phyloP scores from a whole-genome alignment of 1,140 invertebrate species.

The Drosophila setifemur region DNA sequence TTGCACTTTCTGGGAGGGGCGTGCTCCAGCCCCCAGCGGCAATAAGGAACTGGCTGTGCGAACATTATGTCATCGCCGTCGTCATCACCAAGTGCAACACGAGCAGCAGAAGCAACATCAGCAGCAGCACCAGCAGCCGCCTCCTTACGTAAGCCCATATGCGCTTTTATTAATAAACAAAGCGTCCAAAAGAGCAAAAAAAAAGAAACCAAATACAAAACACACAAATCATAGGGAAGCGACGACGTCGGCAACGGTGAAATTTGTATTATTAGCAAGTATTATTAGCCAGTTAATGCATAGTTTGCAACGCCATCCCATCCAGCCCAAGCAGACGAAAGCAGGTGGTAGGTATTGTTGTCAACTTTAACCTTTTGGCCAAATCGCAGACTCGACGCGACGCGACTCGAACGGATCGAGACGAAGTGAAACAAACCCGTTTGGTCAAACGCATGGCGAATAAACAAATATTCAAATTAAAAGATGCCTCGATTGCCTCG shows the following conservation, averaged over 20 bases:
- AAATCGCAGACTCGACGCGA: constrained; percentile 23
- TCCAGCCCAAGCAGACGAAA: constrained; percentile 14
- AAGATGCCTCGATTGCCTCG: constrained; percentile 51
- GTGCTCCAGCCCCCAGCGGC: constrained; percentile 8
- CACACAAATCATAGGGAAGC: constrained; percentile 25
- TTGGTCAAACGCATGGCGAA: constrained; percentile 33
- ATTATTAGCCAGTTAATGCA: constrained; percentile 47
- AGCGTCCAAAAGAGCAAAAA: constrained; percentile 33
- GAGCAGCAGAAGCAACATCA: constrained; percentile 52
- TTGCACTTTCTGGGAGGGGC: constrained; percentile 44
- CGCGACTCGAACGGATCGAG: not conserved
- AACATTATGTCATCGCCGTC: constrained; percentile 48
- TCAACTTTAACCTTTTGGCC: constrained; percentile 70
- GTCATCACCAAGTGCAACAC: constrained; percentile 41
- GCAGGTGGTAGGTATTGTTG: constrained; percentile 43
- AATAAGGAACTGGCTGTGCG: constrained; percentile 50
- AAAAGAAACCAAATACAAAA: constrained; percentile 6
- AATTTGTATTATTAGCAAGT: constrained; percentile 56
- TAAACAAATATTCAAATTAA: constrained; percentile 54
- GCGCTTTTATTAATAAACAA: constrained; percentile 72
- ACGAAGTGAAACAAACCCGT: constrained; percentile 43
- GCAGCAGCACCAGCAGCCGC: constrained; percentile 45
- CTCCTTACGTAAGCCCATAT: constrained; percentile 61
- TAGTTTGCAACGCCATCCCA: constrained; percentile 17
- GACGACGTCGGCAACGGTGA: constrained; percentile 25